These are phyloP conservation scores for Atta colombica DNA, from an alignment of 1,140 invertebrate genomes.

Conservation along the genomic window DNA sequence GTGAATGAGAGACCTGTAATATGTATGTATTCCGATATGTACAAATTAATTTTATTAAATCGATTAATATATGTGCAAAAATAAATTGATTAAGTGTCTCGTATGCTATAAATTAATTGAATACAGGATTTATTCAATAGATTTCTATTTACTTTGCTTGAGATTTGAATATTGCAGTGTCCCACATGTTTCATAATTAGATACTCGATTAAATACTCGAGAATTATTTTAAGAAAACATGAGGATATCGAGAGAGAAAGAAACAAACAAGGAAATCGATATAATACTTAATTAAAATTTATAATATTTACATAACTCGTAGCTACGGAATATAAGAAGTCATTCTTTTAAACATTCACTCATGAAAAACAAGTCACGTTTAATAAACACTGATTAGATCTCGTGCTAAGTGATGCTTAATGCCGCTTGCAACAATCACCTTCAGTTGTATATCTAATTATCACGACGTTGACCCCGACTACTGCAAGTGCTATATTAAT, in stretches of 20 bases:
- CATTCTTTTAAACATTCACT: not conserved
- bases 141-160: not conserved
- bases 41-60: not conserved
- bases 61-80: not conserved
- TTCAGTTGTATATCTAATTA: not conserved
- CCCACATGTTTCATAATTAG: not conserved
- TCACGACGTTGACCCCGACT: not conserved
- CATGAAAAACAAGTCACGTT: slow-evolving; percentile 5
- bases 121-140: not conserved
- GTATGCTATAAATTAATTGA: slow-evolving; percentile 2
- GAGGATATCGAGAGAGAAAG: not conserved
- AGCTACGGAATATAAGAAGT: not conserved
- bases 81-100: not conserved
- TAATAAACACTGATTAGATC: slow-evolving; percentile 14
- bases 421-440: not conserved
- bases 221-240: slow-evolving; percentile 14
- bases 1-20: no score
- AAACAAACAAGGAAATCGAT: not conserved
- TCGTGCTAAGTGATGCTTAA: not conserved
- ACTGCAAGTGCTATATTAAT: not conserved
- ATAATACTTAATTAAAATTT: not conserved
- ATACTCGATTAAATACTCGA: not conserved
- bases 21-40: no score
- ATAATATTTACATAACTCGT: slow-evolving; percentile 29
- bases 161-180: not conserved